These are phyloP conservation scores for Synanceia verrucosa DNA, from an alignment of 2,797 vertebrate species.

Conservation along the genomic window DNA sequence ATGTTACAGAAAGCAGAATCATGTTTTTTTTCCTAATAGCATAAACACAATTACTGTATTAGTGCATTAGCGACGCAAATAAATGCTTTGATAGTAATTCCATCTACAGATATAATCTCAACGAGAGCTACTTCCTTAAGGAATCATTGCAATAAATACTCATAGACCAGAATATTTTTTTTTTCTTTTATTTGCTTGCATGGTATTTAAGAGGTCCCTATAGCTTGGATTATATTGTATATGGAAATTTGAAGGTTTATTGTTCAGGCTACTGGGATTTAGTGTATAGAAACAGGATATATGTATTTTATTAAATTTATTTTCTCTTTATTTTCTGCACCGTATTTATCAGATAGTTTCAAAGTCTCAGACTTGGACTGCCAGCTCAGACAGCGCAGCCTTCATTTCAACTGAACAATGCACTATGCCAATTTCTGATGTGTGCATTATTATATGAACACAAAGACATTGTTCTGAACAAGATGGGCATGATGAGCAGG, in stretches of 20 bases:
- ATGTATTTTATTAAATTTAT: slow-evolving; percentile 33
- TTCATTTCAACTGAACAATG: slow-evolving; percentile 70
- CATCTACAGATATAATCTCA: slow-evolving; percentile 31
- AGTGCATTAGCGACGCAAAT: slow-evolving; percentile 24
- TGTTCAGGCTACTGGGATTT: background rate
- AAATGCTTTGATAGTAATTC: slow-evolving; percentile 18
- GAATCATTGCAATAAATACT: slow-evolving; percentile 35
- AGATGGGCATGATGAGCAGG: slow-evolving; percentile 75
- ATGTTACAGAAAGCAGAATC: slow-evolving; percentile 25
- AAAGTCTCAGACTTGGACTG: slow-evolving; percentile 39
- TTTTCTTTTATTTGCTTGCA: slow-evolving; percentile 32
- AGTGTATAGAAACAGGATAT: slow-evolving; percentile 6
- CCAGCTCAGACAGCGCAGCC: slow-evolving; percentile 42
- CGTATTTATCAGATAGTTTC: slow-evolving; percentile 43
- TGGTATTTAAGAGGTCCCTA: slow-evolving; percentile 25
- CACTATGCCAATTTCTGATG: slow-evolving; percentile 61
- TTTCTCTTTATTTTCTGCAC: slow-evolving; percentile 17
- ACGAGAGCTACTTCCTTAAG: slow-evolving; percentile 12
- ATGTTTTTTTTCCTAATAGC: slow-evolving; percentile 14
- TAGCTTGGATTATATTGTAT: slow-evolving; percentile 14
- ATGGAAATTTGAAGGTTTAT: slow-evolving; percentile 31
- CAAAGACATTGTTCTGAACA: slow-evolving; percentile 71
- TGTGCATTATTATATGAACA: slow-evolving; percentile 66
- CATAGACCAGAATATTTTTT: slow-evolving; percentile 28
- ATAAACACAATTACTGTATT: slow-evolving; percentile 37